Base-by-base conservation (phyloP, 2,888 invertebrate genomes). In the Molorchus minor region DNA sequence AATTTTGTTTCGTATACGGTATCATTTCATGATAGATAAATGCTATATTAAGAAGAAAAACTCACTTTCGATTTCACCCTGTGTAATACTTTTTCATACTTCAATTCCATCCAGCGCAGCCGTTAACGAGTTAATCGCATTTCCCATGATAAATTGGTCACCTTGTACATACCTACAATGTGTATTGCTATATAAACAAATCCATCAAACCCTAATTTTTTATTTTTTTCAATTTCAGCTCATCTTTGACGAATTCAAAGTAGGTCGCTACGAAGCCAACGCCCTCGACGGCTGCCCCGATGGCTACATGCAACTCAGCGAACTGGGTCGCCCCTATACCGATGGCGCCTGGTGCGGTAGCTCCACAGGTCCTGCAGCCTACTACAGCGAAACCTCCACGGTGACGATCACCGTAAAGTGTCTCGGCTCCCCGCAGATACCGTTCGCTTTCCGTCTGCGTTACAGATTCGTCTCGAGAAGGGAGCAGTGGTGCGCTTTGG, bases 281-380 rank as follows among this genome's bases (percentile, higher is more conserved):
- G 88, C 87, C 59, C 77, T 86, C 65, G 86, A 91, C 74, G 92
- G 92, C 70, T 94, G 94, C 79, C 92, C 93, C 10, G 93, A 93
- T 78, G 94, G 94, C 49, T 93, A 91, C 82, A 90, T 94, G 88
- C 90, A 93, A 83, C 85, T 93, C 68, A 90, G 92, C 72, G 94
- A 94, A 82, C 85, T 93, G 69, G 92, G 92, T 15, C 86, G 92
- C 36, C 93, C 93, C 12, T 93, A 93, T 82, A 93, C 93, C 20
- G 94, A 93, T 40, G 94, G 94, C 62, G 92, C 92, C 15, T 94
- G 94, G 94, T 94, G 94, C 80, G 94, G 94, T 56, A 85, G 88
- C 55, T 90, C 92, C 41, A 88, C 89, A 20, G 91, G 91, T 60
- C 88, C 88, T 29, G 92, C 93, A 57, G 88, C 92, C 53, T 94